Evolutionary conservation across 2,888 invertebrate species (phyloP), one percentile per base, ranked within the genome.

Genomic region (Hirtodrosophila cameraria): DNA sequence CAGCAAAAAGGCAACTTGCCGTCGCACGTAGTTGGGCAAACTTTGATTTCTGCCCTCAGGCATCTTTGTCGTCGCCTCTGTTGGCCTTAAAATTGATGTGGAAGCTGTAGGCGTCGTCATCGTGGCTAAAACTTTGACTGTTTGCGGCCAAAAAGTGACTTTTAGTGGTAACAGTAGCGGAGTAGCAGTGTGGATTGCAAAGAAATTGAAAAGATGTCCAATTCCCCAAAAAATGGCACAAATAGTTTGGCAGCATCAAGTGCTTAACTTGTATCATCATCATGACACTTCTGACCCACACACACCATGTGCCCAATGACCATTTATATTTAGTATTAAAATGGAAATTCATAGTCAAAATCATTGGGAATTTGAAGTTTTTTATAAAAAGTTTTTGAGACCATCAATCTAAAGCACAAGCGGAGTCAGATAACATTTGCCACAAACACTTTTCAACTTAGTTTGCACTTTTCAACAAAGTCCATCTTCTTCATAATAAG

Each of bases 31-130:
- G 41, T 9, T 9, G 28, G 28, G 0, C 16, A 35, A 75, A 79
- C 68, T 75, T 76, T 72, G 72, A 75, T 79, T 79, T 77, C 31
- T 16, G 43, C 48, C 48, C 33, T 2, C 18, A 9, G 9, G 11
- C 16, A 20, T 33, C 49, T 31, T 30, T 28, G 43, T 35, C 35
- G 12, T 5, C 33, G 18, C 11, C 48, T 35, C 9, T 38, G 16
- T 23, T 45, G 54, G 33, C 15, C 12, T 9, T 25, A 12, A 65
- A 53, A 50, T 43, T 42, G 15, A 20, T 31, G 41, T 12, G 16
- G n/a, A 60, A 23, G 27, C 23, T 43, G 25, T 52, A 28, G 63
- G 31, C 55, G 55, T 11, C 16, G 12, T 7, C 25, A 28, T 46
- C 30, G 64, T 50, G 49, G 59, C 60, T 16, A 46, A 57, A 58